These are phyloP conservation scores for Camptogramma bilineatum DNA, from an alignment of 2,888 invertebrate genomes.

Conservation along the genomic window DNA sequence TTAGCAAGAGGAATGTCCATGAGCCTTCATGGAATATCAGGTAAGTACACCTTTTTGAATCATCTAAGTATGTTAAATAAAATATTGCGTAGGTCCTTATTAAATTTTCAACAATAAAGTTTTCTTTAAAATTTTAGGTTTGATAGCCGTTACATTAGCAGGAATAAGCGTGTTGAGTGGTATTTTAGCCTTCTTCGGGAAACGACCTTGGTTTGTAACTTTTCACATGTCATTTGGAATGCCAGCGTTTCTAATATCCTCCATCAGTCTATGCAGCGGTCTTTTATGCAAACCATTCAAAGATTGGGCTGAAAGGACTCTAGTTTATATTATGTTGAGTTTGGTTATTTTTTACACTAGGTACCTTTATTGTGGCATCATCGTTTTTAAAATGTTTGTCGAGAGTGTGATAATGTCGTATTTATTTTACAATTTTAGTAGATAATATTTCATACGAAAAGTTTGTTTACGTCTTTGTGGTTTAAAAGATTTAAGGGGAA, in stretches of 20 bases:
- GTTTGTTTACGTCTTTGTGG: background rate
- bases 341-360: conserved; percentile 58
- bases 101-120: conserved; percentile 32
- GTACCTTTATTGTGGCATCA: conserved; percentile 50
- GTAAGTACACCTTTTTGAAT: no score
- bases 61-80: no score
- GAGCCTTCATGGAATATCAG: conserved; percentile 53
- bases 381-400: conserved; percentile 56
- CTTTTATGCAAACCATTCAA: conserved; percentile 48
- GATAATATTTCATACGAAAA: background rate
- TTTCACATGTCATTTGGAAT: conserved; percentile 57
- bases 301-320: conserved; percentile 46
- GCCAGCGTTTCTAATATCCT: conserved; percentile 55
- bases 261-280: conserved; percentile 54
- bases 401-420: conserved; percentile 39
- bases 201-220: conserved; percentile 36
- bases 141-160: conserved; percentile 47
- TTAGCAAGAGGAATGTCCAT: conserved; percentile 40
- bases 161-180: conserved; percentile 47
- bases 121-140: conserved; percentile 45
- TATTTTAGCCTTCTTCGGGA: conserved; percentile 38
- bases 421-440: background rate
- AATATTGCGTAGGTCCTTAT: background rate
- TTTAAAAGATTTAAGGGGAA: background rate
- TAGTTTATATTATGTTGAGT: conserved; percentile 47